These are phyloP conservation scores for Calliphora vomitoria DNA, from an alignment of 2,888 invertebrate genomes.

Conservation along the genomic window DNA sequence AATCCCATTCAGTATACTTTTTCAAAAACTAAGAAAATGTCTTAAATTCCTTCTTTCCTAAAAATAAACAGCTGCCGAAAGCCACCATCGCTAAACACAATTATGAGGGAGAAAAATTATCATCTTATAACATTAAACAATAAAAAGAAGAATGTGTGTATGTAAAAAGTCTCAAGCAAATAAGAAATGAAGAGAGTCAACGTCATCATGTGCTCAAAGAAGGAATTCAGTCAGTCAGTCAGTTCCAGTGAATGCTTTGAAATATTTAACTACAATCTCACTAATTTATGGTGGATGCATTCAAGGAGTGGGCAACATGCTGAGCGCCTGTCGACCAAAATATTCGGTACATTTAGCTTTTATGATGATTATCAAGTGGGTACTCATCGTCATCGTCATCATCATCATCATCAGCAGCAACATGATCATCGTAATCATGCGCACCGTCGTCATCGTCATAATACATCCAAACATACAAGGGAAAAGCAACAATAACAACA, in stretches of 20 bases:
- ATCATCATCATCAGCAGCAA: constrained; percentile 16
- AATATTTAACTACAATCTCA: constrained; percentile 68
- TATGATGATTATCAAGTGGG: constrained; percentile 71
- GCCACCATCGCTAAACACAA: too few species aligned
- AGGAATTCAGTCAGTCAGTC: constrained; percentile 42
- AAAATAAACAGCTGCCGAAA: too few species aligned
- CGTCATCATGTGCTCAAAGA: constrained; percentile 12
- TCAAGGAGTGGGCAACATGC: constrained; percentile 73
- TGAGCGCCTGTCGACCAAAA: constrained; percentile 73
- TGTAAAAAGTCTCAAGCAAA: neutral
- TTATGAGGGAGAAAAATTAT: neutral
- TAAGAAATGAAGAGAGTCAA: constrained; percentile 5
- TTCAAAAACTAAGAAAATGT: too few species aligned
- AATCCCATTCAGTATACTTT: too few species aligned
- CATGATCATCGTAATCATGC: constrained; percentile 50
- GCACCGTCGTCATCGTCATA: constrained; percentile 12
- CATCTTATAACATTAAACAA: neutral
- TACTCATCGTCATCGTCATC: constrained; percentile 57
- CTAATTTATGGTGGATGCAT: constrained; percentile 72
- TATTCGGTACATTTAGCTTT: constrained; percentile 72
- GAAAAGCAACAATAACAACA: neutral
- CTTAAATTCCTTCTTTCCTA: too few species aligned
- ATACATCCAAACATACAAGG: neutral
- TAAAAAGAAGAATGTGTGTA: neutral
- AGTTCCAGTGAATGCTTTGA: constrained; percentile 57